Evolutionary conservation across 2,797 vertebrate genomes (phyloP).

Genomic region (Galagoides demidoff): DNA sequence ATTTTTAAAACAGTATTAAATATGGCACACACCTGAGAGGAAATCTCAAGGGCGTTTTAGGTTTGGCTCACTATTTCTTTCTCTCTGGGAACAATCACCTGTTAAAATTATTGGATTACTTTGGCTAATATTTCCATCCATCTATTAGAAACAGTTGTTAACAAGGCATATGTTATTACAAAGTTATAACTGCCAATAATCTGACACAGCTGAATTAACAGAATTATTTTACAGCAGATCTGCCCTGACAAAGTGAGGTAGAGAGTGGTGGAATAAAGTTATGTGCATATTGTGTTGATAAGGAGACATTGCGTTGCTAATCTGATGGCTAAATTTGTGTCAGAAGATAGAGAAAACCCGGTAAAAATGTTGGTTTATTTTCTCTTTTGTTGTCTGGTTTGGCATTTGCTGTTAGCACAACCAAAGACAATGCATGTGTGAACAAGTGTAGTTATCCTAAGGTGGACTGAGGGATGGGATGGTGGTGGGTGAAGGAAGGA

Average conservation of each 20-base stretch:
- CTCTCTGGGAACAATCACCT: background rate
- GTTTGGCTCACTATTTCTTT: background rate
- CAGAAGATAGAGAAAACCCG: background rate
- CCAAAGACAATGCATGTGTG: background rate
- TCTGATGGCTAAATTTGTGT: background rate
- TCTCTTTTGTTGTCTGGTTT: background rate
- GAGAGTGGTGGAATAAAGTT: background rate
- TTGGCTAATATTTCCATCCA: constrained; percentile 22
- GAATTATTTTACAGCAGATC: background rate
- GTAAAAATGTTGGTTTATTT: background rate
- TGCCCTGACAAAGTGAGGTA: background rate
- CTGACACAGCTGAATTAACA: background rate
- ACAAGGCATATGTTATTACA: background rate
- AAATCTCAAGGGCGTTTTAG: constrained; percentile 21
- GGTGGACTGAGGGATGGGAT: background rate
- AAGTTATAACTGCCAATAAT: constrained; percentile 3
- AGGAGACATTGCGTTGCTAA: background rate
- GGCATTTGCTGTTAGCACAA: background rate
- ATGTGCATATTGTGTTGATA: background rate
- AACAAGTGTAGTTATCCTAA: background rate
- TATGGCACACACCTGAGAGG: background rate
- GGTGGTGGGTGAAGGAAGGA: background rate
- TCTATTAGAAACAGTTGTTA: background rate
- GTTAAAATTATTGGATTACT: background rate
- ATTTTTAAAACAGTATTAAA: background rate